A percentile compares a stretch with the other conserved stretches of the same genome.
Conservation (phyloP, 1,140 invertebrate genomes). For the Drosophila willistoni region DNA sequence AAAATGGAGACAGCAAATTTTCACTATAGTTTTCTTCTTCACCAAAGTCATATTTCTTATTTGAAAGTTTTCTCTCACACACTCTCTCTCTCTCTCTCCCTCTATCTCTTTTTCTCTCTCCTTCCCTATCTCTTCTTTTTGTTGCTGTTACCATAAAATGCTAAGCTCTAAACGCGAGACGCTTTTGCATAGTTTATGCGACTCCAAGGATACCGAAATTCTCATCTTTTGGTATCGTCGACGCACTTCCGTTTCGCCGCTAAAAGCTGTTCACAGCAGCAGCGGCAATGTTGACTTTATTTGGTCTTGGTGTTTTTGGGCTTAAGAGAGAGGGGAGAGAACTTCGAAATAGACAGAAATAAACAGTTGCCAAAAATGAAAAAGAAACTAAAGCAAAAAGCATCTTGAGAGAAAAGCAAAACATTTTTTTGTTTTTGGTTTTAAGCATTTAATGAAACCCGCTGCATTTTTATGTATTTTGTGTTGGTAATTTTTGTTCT, state of each 20-base stretch:
- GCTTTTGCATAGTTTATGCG: constrained; percentile 34
- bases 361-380: constrained; percentile 36
- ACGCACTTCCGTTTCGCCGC: constrained; percentile 34
- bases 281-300: constrained; percentile 44
- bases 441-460: constrained; percentile 64
- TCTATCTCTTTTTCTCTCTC: neutral
- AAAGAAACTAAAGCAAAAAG: constrained; percentile 4
- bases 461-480: constrained; percentile 44
- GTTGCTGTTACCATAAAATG: constrained; percentile 9
- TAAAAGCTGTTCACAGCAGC: constrained; percentile 38
- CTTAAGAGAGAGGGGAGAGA: neutral
- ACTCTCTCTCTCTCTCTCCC: constrained; percentile 12
- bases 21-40: neutral
- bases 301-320: neutral
- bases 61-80: constrained; percentile 51
- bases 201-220: constrained; percentile 21
- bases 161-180: constrained; percentile 17
- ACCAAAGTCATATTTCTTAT: constrained; percentile 57
- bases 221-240: neutral
- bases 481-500: constrained; percentile 43
- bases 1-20: neutral
- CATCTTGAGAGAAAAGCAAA: constrained; percentile 29
- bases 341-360: constrained; percentile 18
- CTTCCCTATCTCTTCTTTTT: neutral
- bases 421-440: constrained; percentile 30